Percentiles rank a stretch among this genome's conserved stretches.
Conservation (phyloP, 1,140 invertebrate species). For the Lepidurus couesii region DNA sequence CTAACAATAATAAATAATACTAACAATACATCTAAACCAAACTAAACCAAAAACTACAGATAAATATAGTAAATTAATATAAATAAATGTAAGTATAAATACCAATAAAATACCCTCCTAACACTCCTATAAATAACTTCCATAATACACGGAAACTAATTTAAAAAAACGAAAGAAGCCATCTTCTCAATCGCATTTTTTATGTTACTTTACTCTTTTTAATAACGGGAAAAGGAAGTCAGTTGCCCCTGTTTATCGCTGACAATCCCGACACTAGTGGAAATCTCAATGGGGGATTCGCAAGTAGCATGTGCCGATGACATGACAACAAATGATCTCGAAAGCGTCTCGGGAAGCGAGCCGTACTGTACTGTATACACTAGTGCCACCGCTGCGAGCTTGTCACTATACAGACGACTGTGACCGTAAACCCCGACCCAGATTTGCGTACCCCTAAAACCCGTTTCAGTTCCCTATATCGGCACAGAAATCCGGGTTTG, state of each 20-base stretch:
- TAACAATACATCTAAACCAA: no score
- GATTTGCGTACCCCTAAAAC: neutral
- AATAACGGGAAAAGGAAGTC: neutral
- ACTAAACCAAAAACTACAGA: no score
- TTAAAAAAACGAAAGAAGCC: no score
- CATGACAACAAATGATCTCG: constrained; percentile 15
- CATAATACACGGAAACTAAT: no score
- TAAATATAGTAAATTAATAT: no score
- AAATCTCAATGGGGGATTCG: constrained; percentile 18
- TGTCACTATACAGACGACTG: neutral
- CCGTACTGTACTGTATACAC: neutral
- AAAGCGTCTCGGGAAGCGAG: neutral
- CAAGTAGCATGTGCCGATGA: constrained; percentile 1
- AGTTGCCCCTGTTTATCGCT: neutral
- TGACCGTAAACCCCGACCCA: neutral
- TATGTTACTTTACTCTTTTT: no score
- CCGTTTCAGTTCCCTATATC: neutral
- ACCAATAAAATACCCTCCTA: no score
- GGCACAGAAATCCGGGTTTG: neutral
- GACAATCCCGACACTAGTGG: neutral
- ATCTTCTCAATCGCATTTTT: no score
- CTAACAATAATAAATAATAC: no score
- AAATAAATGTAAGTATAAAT: no score
- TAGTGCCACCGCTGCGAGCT: neutral
- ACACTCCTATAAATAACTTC: no score